Conservation (phyloP, 2,888 invertebrate species). For the Archips crataeganus region DNA sequence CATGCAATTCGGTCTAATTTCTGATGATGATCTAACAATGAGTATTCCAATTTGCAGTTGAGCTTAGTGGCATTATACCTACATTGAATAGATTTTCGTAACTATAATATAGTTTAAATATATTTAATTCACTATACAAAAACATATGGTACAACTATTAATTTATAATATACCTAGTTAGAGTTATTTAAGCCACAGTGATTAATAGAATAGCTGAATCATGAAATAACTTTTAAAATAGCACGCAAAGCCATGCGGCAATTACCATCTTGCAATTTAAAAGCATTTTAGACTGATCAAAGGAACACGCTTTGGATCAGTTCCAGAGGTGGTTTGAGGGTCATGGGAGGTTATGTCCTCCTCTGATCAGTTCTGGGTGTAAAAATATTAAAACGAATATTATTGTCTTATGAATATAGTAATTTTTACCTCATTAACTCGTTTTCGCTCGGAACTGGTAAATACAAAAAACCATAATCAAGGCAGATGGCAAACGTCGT, state of each 20-base stretch:
- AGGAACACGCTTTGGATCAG: neutral
- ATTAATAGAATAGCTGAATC: neutral
- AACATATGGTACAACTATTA: no score
- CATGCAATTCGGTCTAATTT: neutral
- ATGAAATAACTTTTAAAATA: neutral
- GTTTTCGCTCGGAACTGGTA: neutral
- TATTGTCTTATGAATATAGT: neutral
- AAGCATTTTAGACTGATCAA: neutral
- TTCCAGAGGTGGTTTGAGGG: no score
- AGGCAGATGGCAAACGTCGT: slow-evolving; percentile 49
- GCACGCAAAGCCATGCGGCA: neutral
- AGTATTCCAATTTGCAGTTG: slow-evolving; percentile 6
- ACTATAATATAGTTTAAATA: neutral
- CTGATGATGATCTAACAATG: neutral
- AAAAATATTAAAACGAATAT: neutral
- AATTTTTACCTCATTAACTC: slow-evolving; percentile 7
- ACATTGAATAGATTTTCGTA: neutral
- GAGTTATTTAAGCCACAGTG: neutral
- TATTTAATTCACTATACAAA: no score
- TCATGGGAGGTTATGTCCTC: no score
- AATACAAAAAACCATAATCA: slow-evolving; percentile 23
- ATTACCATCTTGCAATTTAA: neutral
- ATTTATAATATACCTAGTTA: neutral
- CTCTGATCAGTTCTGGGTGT: neutral
- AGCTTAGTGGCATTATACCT: neutral